These are phyloP conservation scores for Crocuta crocuta DNA, from an alignment of 2,113 vertebrate genomes.

Conservation along the genomic window DNA sequence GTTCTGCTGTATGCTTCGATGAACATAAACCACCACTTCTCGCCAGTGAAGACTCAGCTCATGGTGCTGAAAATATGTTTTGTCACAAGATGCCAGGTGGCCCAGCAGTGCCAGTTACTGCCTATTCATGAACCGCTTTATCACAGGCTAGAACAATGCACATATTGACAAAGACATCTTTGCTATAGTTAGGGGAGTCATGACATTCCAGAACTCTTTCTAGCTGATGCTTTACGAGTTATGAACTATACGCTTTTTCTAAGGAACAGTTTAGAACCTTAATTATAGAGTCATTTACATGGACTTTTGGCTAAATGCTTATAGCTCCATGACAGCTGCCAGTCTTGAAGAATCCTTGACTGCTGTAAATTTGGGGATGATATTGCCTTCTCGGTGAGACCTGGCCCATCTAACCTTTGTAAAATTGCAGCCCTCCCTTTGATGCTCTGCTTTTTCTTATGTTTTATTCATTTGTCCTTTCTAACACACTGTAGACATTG, in stretches of 20 bases:
- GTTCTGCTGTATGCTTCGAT: neutral
- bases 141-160: neutral
- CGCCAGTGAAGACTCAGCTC: neutral
- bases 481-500: neutral
- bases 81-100: slow-evolving; percentile 35
- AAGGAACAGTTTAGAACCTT: slow-evolving; percentile 25
- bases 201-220: neutral
- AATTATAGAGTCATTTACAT: slow-evolving; percentile 48
- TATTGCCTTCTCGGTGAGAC: neutral
- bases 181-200: neutral
- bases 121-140: slow-evolving; percentile 45
- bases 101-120: neutral
- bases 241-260: slow-evolving; percentile 10
- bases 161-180: neutral
- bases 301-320: neutral
- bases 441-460: neutral
- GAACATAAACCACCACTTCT: slow-evolving; percentile 28
- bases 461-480: neutral
- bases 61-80: slow-evolving; percentile 16
- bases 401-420: neutral
- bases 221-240: neutral
- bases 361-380: neutral
- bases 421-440: neutral
- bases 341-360: slow-evolving; percentile 12
- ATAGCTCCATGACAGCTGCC: neutral